These are phyloP conservation scores for Microdon myrmicae DNA, from an alignment of 2,888 invertebrate genomes.

Conservation along the genomic window DNA sequence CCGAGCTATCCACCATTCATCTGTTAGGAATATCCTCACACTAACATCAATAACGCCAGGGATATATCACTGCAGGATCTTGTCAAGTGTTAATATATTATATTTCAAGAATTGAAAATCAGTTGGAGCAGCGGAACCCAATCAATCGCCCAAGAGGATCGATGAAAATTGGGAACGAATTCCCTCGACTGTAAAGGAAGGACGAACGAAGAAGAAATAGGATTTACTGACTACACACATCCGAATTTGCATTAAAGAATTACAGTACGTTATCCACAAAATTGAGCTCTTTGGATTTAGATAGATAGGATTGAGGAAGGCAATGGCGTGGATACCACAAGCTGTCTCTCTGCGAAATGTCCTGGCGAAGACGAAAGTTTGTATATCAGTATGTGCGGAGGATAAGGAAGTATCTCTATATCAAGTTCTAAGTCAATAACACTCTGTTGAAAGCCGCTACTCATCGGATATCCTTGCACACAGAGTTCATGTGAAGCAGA, in stretches of 20 bases:
- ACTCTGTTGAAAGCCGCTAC: conserved; percentile 14
- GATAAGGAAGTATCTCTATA: background rate
- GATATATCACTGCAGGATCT: conserved; percentile 19
- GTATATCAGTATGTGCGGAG: background rate
- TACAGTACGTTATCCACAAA: conserved; percentile 10
- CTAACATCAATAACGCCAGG: too few species aligned
- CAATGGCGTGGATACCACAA: conserved; percentile 2
- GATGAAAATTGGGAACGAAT: conserved; percentile 17
- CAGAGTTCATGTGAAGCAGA: conserved; percentile 6
- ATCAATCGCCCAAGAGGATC: conserved; percentile 14
- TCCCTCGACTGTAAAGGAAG: background rate
- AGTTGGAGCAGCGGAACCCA: background rate
- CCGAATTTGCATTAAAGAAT: conserved; percentile 22
- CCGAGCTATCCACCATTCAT: too few species aligned
- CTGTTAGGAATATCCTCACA: too few species aligned
- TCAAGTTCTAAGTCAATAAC: conserved; percentile 33
- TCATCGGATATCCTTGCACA: conserved; percentile 17
- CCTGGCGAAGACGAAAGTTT: too few species aligned
- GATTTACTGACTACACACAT: background rate
- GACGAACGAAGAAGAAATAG: background rate
- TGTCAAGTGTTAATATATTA: conserved; percentile 13
- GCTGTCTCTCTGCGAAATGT: too few species aligned
- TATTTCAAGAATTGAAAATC: conserved; percentile 27
- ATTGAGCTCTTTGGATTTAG: conserved; percentile 17
- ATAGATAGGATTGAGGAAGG: conserved; percentile 4